phyloP scores from a whole-genome alignment of 2,113 vertebrate species.

The Loxodonta africana region DNA sequence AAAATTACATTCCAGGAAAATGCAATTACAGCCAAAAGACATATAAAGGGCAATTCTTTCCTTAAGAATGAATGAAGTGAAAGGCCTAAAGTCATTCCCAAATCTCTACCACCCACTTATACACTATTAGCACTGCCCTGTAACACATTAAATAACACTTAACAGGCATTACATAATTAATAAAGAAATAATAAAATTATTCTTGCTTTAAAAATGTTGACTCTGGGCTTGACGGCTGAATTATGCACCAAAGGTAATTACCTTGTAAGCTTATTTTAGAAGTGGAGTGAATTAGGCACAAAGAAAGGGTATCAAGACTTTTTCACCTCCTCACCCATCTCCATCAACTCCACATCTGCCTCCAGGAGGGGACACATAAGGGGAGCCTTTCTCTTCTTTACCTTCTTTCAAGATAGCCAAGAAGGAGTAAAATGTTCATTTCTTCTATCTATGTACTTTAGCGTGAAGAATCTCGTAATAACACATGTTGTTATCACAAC shows the following conservation, averaged over 20 bases:
- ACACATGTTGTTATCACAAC: neutral
- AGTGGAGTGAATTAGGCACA: neutral
- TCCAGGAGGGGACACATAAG: neutral
- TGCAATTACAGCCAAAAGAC: neutral
- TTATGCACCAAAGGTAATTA: slow-evolving; percentile 19
- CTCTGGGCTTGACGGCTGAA: neutral
- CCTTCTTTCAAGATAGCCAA: neutral
- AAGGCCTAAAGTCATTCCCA: slow-evolving; percentile 14
- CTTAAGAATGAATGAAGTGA: neutral
- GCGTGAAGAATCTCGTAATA: neutral
- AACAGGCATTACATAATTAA: neutral
- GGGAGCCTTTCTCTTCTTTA: neutral
- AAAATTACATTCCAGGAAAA: slow-evolving; percentile 30
- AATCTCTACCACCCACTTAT: neutral
- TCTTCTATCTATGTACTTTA: neutral
- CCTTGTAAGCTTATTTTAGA: neutral
- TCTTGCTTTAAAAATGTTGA: slow-evolving; percentile 39
- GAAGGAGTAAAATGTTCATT: neutral
- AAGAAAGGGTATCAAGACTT: neutral
- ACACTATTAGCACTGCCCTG: slow-evolving; percentile 1
- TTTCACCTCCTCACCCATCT: neutral
- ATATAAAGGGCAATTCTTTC: slow-evolving; percentile 33
- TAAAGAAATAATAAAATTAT: slow-evolving; percentile 41
- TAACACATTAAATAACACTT: slow-evolving; percentile 1
- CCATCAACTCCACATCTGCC: neutral